Evolutionary conservation across 2,888 invertebrate genomes (phyloP), one percentile per base, ranked within the genome.

Genomic region (Drosophila austrosaltans): DNA sequence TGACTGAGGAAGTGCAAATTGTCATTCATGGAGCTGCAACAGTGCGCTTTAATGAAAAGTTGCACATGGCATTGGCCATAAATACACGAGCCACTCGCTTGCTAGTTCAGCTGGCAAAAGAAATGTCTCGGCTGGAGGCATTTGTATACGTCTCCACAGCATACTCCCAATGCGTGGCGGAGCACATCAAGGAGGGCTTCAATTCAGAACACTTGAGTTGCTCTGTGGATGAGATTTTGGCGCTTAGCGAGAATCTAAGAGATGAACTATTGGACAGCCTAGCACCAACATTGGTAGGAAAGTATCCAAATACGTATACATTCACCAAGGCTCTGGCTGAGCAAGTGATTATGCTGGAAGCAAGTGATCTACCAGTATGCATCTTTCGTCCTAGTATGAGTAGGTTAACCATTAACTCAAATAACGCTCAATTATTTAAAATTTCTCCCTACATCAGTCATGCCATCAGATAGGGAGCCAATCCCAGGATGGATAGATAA

Each of bases 311-410:
- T 90, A 95, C 95, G 0, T 96, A 96, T 91, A 94, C 95, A 2
- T 95, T 93, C 89, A 95, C 96, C 6, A 96, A 96, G 91, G 94
- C 95, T 4, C 90, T 96, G 63, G 95, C 95, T 0, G 96, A 96
- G 89, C 93, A 94, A 73, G 89, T 94, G 32, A 92, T 95, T 12
- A 90, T 93, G 39, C 93, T 93, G 67, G 93, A 94, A 78, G 94
- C 94, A 0, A 92, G 91, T 63, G 93, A 93, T 36, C 88, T 96
- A 63, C 96, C 96, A 0, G 87, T 95, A 3, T 94, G 94, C 67
- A 93, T 96, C 66, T 94, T 95, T 75, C 92, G 96, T 64, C 96
- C 96, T 0, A 95, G 95, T 16, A 95, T 96, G 75, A 94, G 93
- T 93, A 87, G 88, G 91, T 83, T 42, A 2, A 42, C 2, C 25